Conservation (phyloP, 2,113 vertebrate genomes). For the Varanus salvator region DNA sequence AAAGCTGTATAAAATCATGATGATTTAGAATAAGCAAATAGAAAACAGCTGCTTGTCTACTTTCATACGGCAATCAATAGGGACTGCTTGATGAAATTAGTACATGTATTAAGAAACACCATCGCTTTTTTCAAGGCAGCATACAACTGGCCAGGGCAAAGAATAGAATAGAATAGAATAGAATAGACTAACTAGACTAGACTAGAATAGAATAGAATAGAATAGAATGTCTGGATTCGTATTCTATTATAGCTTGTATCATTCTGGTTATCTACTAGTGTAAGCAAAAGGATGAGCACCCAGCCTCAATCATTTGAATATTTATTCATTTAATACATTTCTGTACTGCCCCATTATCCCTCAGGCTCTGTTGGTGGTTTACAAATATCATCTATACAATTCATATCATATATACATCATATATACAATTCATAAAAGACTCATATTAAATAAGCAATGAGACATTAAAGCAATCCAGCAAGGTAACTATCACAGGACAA, state of each 20-base stretch:
- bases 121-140: background rate
- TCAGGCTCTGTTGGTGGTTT: too few species aligned
- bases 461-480: too few species aligned
- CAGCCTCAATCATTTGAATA: background rate
- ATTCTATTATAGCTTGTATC: background rate
- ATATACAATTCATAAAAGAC: too few species aligned
- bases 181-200: too few species aligned
- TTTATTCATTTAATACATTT: too few species aligned
- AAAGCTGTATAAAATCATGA: conserved; percentile 16
- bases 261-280: background rate
- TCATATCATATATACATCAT: too few species aligned
- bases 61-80: conserved; percentile 9
- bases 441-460: too few species aligned
- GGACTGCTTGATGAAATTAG: conserved; percentile 3
- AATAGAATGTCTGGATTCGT: background rate
- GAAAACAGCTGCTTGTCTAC: conserved; percentile 13
- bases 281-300: background rate
- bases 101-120: background rate
- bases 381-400: too few species aligned
- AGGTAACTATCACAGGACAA: too few species aligned
- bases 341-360: too few species aligned
- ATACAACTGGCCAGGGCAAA: background rate
- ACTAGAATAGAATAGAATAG: too few species aligned
- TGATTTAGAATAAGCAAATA: conserved; percentile 10
- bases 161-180: too few species aligned